Base-by-base conservation (phyloP, 2,113 vertebrate genomes). In the Phrynocephalus versicolor region DNA sequence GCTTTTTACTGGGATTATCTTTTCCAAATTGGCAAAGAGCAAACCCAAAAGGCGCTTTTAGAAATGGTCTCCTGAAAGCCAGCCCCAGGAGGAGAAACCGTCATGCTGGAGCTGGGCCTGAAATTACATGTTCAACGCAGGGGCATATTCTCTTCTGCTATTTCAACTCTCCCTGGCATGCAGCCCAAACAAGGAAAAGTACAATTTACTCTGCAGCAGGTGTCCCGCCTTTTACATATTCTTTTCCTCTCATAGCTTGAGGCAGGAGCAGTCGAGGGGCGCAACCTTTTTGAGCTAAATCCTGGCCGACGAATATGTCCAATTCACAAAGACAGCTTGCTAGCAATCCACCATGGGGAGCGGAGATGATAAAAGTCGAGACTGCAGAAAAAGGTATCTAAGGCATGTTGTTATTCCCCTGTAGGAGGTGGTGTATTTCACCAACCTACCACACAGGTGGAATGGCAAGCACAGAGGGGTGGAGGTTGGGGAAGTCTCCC, bases 271-370 rank as follows among this genome's bases (percentile, higher is more conserved):
- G 78, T 33, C 35, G 57, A 85, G 77, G 57, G 73, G 73, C 35
- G 65, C 77, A 81, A 64, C 58, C 57, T 80, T 86, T 85, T 74
- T 80, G 57, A 80, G 78, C 37, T 64, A 73, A 85, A 64, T 73
- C 77, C 23, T 15, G 41, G 41, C 70, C 15, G 18, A 27, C 73
- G 60, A 74, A 80, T 73, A 80, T 30, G 39, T 65, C 69, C 77
- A 72, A 64, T 85, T 86, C 78, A 73, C 41, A 74, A 86, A 86
- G 70, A 81, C 84, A 81, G 84, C 78, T 86, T 80, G 77, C 78
- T 86, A 81, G 77, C 60, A 74, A 81, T 86, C 72, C 69, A 74
- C 69, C 77, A 64, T 35, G 41, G 84, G 67, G 69, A 85, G 84
- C 37, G 70, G 73, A 39, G 84, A 80, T 65, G 70, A 74, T 55